Base-by-base conservation (phyloP, 1,140 invertebrate genomes). In the Drosophila santomea region DNA sequence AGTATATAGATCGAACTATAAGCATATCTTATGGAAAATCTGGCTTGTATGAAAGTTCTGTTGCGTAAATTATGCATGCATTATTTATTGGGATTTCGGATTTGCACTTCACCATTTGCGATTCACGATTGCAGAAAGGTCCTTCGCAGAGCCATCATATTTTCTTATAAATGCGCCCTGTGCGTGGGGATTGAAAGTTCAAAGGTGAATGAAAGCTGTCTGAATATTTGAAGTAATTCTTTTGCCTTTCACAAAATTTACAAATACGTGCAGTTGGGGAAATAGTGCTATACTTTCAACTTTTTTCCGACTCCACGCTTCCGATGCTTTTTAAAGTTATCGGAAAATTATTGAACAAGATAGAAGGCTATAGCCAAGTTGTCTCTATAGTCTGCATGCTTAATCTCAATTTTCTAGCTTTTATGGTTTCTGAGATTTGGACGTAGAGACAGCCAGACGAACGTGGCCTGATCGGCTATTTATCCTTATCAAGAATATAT, bases 41-140 rank as follows among this genome's bases (percentile, higher is more conserved):
- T 20, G 25, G 23, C 12, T 39, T 55, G 55, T 50, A 55, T 58
- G 48, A 86, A 78, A 78, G 69, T 72, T 64, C 50, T 68, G 61
- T 44, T 57, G 55, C 64, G 57, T 86, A 64, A 86, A 85, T 85
- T 85, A 86, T 86, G 68, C 78, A 74, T 80, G 76, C 73, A 77
- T 68, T 61, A 54, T 80, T 77, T 80, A 73, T 84, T 39, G 48
- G 28, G 52, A 20, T 45, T 58, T 58, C 20, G 64, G 36, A 69
- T 57, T 69, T 71, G 54, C 55, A 63, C 41, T 55, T 20, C 20
- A 20, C 20, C 1, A 20, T 20, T 20, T 58, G 43, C 48, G 50
- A 68, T 68, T 71, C 41, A 41, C 50, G 61, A 68, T 45, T 74
- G 41, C 47, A 64, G 38, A 25, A 12, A 67, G 38, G 28, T 28